Percentiles rank a stretch among this genome's conserved stretches.
These are phyloP conservation scores for Netelia fuscicornis DNA, from an alignment of 2,888 invertebrate species.

Conservation along the genomic window DNA sequence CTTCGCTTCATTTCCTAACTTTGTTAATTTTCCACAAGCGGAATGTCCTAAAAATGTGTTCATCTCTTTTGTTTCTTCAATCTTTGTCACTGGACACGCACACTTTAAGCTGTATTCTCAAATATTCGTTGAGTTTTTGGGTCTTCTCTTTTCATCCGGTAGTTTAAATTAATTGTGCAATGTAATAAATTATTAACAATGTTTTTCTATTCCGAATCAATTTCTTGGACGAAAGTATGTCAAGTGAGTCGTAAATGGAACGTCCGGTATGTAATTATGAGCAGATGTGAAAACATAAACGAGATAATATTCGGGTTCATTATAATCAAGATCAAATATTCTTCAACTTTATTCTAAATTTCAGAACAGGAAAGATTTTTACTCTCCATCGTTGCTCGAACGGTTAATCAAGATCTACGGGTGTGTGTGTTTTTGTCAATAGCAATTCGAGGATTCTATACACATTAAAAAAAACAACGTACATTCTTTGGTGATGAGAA, in stretches of 20 bases:
- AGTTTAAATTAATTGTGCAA: conserved; percentile 2
- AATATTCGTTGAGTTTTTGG: conserved; percentile 1
- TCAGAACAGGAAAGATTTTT: too few relatives aligned
- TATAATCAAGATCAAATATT: too few relatives aligned
- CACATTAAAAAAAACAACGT: conserved; percentile 35
- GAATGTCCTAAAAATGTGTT: conserved; percentile 58
- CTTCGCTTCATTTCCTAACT: conserved; percentile 1
- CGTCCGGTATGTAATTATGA: too few relatives aligned
- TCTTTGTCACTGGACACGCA: conserved; percentile 2
- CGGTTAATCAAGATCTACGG: neutral
- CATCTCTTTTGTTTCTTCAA: conserved; percentile 10
- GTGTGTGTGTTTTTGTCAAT: neutral
- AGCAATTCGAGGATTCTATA: conserved; percentile 49
- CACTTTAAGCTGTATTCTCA: conserved; percentile 13
- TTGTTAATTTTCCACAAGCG: conserved; percentile 40
- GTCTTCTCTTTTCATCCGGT: neutral
- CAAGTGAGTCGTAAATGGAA: neutral
- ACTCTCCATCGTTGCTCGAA: neutral
- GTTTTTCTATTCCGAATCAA: conserved; percentile 24
- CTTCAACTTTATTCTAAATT: too few relatives aligned
- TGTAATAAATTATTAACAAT: neutral
- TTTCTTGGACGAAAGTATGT: neutral
- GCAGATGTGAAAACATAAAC: too few relatives aligned
- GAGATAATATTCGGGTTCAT: too few relatives aligned
- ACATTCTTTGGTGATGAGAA: conserved; percentile 59